Conservation (phyloP, 2,888 invertebrate species). For the Choristoneura rosaceana region DNA sequence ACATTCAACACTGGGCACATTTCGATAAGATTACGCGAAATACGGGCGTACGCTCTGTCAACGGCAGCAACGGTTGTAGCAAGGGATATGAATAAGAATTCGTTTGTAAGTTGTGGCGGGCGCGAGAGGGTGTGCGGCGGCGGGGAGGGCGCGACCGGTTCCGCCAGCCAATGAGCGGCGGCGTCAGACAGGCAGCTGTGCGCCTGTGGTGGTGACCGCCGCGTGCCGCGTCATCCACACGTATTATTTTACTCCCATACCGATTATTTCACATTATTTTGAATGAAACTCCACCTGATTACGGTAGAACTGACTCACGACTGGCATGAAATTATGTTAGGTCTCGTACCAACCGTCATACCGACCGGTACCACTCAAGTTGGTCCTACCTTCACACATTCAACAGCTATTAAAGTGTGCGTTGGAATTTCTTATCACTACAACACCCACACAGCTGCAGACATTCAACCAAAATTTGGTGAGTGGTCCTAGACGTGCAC, state of each 20-base stretch:
- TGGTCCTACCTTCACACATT: slow-evolving; percentile 46
- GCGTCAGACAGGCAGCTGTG: slow-evolving; percentile 79
- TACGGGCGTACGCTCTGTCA: slow-evolving; percentile 69
- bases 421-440: slow-evolving; percentile 55
- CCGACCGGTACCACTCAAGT: slow-evolving; percentile 48
- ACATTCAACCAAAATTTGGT: slow-evolving; percentile 24
- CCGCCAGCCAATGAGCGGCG: slow-evolving; percentile 73
- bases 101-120: slow-evolving; percentile 78
- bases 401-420: slow-evolving; percentile 49
- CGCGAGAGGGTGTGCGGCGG: slow-evolving; percentile 57
- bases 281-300: slow-evolving; percentile 72
- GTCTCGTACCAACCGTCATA: slow-evolving; percentile 46
- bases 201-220: slow-evolving; percentile 61
- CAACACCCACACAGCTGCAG: slow-evolving; percentile 40
- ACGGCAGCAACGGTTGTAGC: slow-evolving; percentile 82
- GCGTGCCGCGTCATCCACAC: slow-evolving; percentile 65
- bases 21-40: slow-evolving; percentile 84
- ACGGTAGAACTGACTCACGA: slow-evolving; percentile 63
- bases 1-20: slow-evolving; percentile 71
- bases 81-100: slow-evolving; percentile 83
- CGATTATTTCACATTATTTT: slow-evolving; percentile 71
- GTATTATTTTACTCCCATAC: slow-evolving; percentile 70
- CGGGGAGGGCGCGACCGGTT: slow-evolving; percentile 74
- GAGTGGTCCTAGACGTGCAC: slow-evolving; percentile 8
- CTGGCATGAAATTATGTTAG: slow-evolving; percentile 55